These are phyloP conservation scores for Uropetala carovei DNA, from an alignment of 2,888 invertebrate genomes.

Conservation along the genomic window DNA sequence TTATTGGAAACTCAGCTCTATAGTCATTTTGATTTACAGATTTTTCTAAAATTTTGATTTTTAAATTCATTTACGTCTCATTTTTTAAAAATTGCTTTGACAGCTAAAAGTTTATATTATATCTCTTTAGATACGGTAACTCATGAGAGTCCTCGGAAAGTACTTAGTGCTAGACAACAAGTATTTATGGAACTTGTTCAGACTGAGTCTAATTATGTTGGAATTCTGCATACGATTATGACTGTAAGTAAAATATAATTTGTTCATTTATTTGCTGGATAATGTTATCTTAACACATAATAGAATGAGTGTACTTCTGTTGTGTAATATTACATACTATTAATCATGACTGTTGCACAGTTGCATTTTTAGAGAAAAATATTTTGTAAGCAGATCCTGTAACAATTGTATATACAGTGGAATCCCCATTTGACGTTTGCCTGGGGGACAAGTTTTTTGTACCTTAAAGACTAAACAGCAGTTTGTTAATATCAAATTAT, in stretches of 20 bases:
- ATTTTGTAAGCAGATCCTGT: too few relatives aligned
- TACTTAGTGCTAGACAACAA: constrained; percentile 86
- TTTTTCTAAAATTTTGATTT: neutral
- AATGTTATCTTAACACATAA: too few relatives aligned
- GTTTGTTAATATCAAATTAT: too few relatives aligned
- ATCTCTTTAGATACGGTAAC: constrained; percentile 66
- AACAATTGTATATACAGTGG: too few relatives aligned
- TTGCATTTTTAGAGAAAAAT: too few relatives aligned
- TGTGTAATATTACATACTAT: too few relatives aligned
- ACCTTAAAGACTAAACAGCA: too few relatives aligned
- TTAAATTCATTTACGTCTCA: neutral
- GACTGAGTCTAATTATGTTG: constrained; percentile 98
- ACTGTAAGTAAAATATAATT: constrained; percentile 79
- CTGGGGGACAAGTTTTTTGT: too few relatives aligned
- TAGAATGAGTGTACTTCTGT: too few relatives aligned
- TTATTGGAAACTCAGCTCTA: neutral
- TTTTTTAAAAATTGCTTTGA: neutral
- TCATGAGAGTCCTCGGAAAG: constrained; percentile 81
- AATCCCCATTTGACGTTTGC: too few relatives aligned
- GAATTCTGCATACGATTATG: constrained; percentile 94
- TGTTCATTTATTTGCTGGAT: too few relatives aligned
- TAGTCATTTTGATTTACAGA: neutral
- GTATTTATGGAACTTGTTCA: constrained; percentile 94
- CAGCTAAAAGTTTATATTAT: constrained; percentile 16
- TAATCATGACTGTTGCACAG: too few relatives aligned